Conservation (phyloP, 2,888 invertebrate species). For the Noctuana brunneofusca region DNA sequence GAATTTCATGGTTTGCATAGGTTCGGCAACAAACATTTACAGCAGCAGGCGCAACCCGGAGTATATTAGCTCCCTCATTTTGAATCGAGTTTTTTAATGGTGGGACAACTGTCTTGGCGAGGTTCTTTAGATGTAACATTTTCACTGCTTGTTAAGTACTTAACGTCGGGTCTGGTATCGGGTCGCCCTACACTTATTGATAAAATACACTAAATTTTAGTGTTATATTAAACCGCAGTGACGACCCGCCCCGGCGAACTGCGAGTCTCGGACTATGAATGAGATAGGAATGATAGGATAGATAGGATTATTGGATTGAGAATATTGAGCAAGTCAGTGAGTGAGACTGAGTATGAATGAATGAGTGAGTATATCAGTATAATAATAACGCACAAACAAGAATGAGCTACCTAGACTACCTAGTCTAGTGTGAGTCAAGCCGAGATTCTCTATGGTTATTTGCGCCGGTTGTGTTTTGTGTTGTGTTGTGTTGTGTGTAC, state of each 20-base stretch:
- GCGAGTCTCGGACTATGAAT: conserved; percentile 40
- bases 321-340: not conserved
- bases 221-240: conserved; percentile 65
- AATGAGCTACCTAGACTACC: no score
- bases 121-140: conserved; percentile 89
- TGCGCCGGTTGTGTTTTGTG: no score
- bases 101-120: conserved; percentile 84
- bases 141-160: conserved; percentile 68
- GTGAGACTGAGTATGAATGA: no score
- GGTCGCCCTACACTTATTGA: conserved; percentile 71
- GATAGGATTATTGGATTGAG: not conserved
- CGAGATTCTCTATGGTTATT: no score
- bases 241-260: conserved; percentile 79
- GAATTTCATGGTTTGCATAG: conserved; percentile 80
- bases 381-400: no score
- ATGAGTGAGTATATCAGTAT: no score
- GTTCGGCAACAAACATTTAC: conserved; percentile 78
- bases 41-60: conserved; percentile 85
- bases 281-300: not conserved
- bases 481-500: no score
- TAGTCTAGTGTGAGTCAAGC: no score
- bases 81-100: conserved; percentile 81
- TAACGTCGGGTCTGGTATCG: conserved; percentile 65
- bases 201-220: conserved; percentile 63
- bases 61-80: conserved; percentile 82